Evolutionary conservation across 1,140 invertebrate species (phyloP), one percentile per base, ranked within the genome.

Genomic region (Eulimnadia texana): DNA sequence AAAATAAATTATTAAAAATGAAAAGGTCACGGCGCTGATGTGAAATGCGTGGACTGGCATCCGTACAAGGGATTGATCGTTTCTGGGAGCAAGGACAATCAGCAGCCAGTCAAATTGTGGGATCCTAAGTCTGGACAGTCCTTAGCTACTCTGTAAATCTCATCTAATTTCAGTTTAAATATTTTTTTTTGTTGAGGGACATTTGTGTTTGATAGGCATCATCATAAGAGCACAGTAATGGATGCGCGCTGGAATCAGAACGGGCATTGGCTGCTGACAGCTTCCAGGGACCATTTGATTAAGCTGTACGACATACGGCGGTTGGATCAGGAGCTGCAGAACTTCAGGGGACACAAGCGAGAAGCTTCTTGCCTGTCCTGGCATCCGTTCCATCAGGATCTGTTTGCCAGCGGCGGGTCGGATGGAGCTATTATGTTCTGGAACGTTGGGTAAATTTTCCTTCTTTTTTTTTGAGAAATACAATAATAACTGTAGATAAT

Each of bases 1-100:
- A 24, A 16, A 23, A 25, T 52, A 1, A 51, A 60, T 60, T 59
- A 1, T 60, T 49, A 67, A n/a, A n/a, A n/a, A n/a, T 64, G 72
- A 69, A 53, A 75, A 88, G 90, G 97, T 66, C 97, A 99, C 74
- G 97, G 97, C 66, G 92, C 96, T 20, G 97, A 99, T 80, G 97
- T 99, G 0, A 98, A 98, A 74, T 98, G 94, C 75, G 92, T 98
- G 3, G 93, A 98, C 72, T 99, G 97, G 97, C 97, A 99, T 80
- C 96, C 97, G 3, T 88, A 92, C 65, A 98, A 98, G 75, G 85
- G 88, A 65, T 79, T 99, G 56, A 84, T 99, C 67, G 90, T 96
- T 22, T 98, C 95, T 16, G 97, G 97, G 0, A 98, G 93, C 72
- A 98, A 99, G 77, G 97, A 99, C 73, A 98, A 95, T 73, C 97